These are phyloP conservation scores for Sminthurinus aureus DNA, from an alignment of 2,888 invertebrate species.

Conservation along the genomic window DNA sequence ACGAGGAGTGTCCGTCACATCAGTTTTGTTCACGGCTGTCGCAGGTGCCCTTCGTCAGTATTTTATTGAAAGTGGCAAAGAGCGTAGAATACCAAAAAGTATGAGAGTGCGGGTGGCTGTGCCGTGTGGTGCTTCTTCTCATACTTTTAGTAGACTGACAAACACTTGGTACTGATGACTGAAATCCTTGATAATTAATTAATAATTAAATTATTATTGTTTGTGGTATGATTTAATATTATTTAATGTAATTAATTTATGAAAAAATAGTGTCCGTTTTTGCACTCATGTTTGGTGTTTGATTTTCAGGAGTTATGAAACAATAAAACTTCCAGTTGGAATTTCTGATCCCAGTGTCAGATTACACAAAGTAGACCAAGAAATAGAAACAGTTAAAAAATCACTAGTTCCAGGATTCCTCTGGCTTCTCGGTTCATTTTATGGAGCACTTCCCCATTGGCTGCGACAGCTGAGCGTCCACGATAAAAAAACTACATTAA, in stretches of 20 bases:
- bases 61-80: slow-evolving; percentile 28
- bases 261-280: not conserved
- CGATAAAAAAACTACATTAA: slow-evolving; percentile 8
- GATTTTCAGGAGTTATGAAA: not conserved
- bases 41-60: slow-evolving; percentile 31
- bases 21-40: slow-evolving; percentile 21
- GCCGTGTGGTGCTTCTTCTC: not conserved
- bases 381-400: not conserved
- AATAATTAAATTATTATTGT: not conserved
- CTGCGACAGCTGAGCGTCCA: not conserved
- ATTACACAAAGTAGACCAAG: slow-evolving; percentile 3
- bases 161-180: slow-evolving; percentile 17
- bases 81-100: slow-evolving; percentile 17
- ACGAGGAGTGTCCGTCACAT: not conserved
- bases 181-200: not conserved
- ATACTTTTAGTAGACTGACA: slow-evolving; percentile 14
- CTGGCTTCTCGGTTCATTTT: not conserved
- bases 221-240: not conserved
- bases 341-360: not conserved
- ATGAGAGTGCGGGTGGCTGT: slow-evolving; percentile 15
- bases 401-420: slow-evolving; percentile 14
- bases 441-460: slow-evolving; percentile 5
- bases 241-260: not conserved
- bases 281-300: not conserved
- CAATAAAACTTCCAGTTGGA: slow-evolving; percentile 25